Conservation (phyloP, 2,888 invertebrate species). For the Synanthedon tipuliformis region DNA sequence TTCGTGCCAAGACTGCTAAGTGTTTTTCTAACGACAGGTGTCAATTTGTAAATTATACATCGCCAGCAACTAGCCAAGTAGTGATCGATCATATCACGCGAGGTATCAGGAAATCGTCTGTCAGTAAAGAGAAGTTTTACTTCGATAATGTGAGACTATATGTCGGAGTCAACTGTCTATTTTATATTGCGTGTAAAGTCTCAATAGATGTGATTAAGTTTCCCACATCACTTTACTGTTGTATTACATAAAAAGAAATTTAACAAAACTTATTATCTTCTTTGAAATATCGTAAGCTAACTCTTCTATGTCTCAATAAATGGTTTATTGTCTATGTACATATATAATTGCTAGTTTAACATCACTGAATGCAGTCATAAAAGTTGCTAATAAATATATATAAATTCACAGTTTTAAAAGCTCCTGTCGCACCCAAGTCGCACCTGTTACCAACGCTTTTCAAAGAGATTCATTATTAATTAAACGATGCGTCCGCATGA, state of each 20-base stretch:
- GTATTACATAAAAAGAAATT: no score
- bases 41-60: not conserved
- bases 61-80: not conserved
- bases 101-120: not conserved
- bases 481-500: not conserved
- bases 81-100: not conserved
- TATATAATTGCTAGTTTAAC: no score
- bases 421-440: no score
- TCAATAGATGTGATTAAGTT: slow-evolving; percentile 6
- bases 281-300: no score
- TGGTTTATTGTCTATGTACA: no score
- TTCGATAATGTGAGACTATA: not conserved
- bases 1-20: not conserved
- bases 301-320: no score
- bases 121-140: not conserved
- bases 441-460: no score
- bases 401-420: no score
- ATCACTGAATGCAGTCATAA: no score
- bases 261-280: no score
- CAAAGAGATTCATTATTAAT: not conserved
- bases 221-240: not conserved
- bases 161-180: not conserved
- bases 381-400: no score
- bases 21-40: not conserved
- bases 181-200: slow-evolving; percentile 1